A percentile compares a stretch with the other conserved stretches of the same genome.
Evolutionary conservation across 2,113 vertebrate genomes (phyloP).

Genomic region (Pteruthius melanotis): DNA sequence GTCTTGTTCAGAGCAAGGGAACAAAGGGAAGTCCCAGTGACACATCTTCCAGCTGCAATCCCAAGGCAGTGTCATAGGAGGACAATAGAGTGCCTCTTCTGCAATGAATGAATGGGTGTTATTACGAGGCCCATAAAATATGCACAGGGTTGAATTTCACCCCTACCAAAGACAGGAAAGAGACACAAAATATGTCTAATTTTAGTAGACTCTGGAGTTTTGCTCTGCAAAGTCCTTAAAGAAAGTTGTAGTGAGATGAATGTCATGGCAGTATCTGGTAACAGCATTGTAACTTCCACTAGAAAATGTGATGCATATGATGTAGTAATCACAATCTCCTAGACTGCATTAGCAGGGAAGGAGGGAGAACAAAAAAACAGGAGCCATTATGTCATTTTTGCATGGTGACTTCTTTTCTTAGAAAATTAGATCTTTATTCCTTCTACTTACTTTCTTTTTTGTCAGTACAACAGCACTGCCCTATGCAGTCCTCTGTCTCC

Average conservation of each 20-base stretch:
- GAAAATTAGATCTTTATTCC: not conserved
- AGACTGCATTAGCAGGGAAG: not conserved
- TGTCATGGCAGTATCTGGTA: not conserved
- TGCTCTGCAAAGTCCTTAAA: not conserved
- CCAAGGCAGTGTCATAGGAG: not conserved
- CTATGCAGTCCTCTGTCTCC: not conserved
- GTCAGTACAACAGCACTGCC: not conserved
- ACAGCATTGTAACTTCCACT: not conserved
- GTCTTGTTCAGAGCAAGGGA: not conserved
- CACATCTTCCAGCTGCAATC: conserved; percentile 18
- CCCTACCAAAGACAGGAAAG: not conserved
- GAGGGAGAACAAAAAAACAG: not conserved
- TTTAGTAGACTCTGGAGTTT: not conserved
- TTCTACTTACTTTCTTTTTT: not conserved
- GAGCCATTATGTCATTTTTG: not conserved
- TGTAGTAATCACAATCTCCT: not conserved
- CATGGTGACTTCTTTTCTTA: not conserved
- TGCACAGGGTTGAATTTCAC: not conserved
- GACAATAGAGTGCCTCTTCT: not conserved
- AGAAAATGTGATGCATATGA: not conserved
- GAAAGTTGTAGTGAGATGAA: not conserved
- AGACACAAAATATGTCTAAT: not conserved
- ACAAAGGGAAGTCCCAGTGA: conserved; percentile 3
- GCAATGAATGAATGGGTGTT: not conserved
- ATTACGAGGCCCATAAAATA: not conserved